Base-by-base conservation (phyloP, 2,113 vertebrate species). In the Oxygymnocypris stewartii region DNA sequence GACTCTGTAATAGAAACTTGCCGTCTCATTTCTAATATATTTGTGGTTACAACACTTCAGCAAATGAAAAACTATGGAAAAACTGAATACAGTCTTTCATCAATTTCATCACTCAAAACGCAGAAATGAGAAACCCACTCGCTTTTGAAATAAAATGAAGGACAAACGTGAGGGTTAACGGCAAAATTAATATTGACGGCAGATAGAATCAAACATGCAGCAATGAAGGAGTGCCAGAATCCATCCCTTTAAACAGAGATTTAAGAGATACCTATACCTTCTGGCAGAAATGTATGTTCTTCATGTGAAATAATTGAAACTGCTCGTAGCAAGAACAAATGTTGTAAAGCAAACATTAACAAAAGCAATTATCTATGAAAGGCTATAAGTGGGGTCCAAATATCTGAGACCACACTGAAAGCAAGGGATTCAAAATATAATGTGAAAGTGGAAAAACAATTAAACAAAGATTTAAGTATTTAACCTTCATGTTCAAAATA, bases 131-230 rank as follows among this genome's bases (percentile, higher is more conserved):
- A 47, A 82, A 31, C 61, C 10, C 40, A 78, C 71, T 65, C 16
- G 20, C 31, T 16, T 79, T 20, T 82, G 44, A 63, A 79, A 77
- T 65, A 54, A 76, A 54, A 84, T 35, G 63, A 35, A 37, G 57
- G 65, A 86, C 59, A 85, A 61, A 77, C 4, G 37, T 23, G 11
- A 82, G 73, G 57, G 37, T 35, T 25, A 47, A 59, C 13, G 11
- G 40, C 67, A 31, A 69, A 49, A 18, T 83, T 79, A 18, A 42
- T 59, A 54, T 37, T 31, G n/a, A 74, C 4, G 11, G 18, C 8
- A 82, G 49, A 28, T 37, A 82, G 73, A 57, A n/a, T 0, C 59
- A n/a, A 91, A 18, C 49, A 77, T 80, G 61, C 4, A 4, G 25
- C 69, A 84, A 6, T 7, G n/a, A 79, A 4, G 35, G 25, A 25